Evolutionary conservation across 2,113 vertebrate genomes (phyloP).

Genomic region (Oenanthe melanoleuca): DNA sequence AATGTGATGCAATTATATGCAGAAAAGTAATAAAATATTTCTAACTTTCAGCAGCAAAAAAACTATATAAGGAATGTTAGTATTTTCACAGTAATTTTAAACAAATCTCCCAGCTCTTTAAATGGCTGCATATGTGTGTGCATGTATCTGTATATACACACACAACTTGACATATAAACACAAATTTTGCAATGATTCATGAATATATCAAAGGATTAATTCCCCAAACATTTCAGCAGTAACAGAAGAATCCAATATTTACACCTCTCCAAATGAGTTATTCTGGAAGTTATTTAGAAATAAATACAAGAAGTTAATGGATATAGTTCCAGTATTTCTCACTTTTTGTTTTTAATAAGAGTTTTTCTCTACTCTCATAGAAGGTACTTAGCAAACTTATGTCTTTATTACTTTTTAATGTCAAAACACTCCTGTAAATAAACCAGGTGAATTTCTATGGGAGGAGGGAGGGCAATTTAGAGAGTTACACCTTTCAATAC

Average conservation of each 20-base stretch:
- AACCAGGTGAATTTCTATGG: fast-evolving
- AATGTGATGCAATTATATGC: background rate
- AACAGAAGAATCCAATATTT: background rate
- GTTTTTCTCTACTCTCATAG: background rate
- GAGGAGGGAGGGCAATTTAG: background rate
- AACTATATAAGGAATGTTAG: background rate
- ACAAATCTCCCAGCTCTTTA: background rate
- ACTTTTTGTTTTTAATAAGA: background rate
- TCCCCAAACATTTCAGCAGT: background rate
- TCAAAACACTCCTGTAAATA: background rate
- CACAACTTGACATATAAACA: background rate
- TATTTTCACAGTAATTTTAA: background rate
- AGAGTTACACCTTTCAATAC: background rate
- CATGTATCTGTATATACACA: background rate
- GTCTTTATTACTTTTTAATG: background rate
- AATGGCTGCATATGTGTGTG: background rate
- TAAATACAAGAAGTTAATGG: background rate
- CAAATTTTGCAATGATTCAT: background rate
- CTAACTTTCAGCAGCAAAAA: background rate
- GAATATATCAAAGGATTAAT: background rate
- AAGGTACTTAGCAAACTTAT: background rate
- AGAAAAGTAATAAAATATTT: background rate
- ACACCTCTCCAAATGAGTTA: background rate
- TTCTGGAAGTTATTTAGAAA: background rate
- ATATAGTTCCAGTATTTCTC: background rate